Percentiles rank a stretch among this genome's conserved stretches.
Conservation (phyloP, 2,113 vertebrate genomes). For the Equus przewalskii region DNA sequence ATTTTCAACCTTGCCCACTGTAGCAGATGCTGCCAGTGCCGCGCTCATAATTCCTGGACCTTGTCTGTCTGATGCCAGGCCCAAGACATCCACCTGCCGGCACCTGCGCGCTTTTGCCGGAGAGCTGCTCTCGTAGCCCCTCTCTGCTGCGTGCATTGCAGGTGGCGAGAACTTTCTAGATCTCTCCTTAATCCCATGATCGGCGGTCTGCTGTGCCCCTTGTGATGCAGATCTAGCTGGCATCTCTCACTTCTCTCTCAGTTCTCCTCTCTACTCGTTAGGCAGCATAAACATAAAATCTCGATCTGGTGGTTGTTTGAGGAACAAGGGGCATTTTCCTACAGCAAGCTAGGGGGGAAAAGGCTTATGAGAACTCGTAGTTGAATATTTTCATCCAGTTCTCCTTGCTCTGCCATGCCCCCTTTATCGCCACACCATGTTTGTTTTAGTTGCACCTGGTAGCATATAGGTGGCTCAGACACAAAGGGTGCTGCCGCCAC, state of each 20-base stretch:
- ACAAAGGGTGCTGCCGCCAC: not conserved
- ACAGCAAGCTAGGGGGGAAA: not conserved
- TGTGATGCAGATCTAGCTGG: fast-evolving
- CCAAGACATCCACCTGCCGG: too few relatives aligned
- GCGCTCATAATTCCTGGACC: not conserved
- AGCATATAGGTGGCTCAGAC: not conserved
- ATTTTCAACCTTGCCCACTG: not conserved
- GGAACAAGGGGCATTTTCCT: not conserved
- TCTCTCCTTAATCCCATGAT: not conserved
- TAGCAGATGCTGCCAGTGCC: not conserved
- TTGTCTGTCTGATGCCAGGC: not conserved
- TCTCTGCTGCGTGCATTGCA: fast-evolving
- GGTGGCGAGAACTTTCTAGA: not conserved
- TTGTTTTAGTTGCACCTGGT: not conserved
- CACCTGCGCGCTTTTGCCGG: not conserved
- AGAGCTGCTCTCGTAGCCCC: not conserved
- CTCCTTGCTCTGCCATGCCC: not conserved
- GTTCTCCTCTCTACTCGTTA: not conserved
- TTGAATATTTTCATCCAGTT: not conserved
- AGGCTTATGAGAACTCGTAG: not conserved
- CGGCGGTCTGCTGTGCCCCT: not conserved
- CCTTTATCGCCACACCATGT: not conserved
- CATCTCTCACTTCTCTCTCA: not conserved
- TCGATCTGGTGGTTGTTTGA: not conserved
- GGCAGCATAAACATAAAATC: not conserved